Percentiles rank a stretch among this genome's conserved stretches.
phyloP scores from a whole-genome alignment of 2,113 vertebrate genomes.

The human (Homo sapiens) region DNA sequence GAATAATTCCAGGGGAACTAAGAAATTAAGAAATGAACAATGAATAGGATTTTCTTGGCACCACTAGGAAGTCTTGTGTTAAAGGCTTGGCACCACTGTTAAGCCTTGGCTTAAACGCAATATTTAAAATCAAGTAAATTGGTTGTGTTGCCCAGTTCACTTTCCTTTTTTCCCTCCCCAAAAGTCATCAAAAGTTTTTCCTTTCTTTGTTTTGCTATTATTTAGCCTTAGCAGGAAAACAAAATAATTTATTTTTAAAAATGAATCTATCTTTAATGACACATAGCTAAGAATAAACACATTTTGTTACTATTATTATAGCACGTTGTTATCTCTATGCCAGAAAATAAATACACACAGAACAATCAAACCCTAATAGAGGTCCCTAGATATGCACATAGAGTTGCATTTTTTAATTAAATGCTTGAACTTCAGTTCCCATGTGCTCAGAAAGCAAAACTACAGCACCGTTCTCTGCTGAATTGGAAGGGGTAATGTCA shows the following conservation, averaged over 20 bases:
- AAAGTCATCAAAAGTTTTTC: constrained; percentile 15
- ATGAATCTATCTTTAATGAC: not conserved
- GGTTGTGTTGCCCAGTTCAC: constrained; percentile 23
- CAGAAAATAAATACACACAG: not conserved
- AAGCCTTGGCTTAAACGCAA: constrained; percentile 29
- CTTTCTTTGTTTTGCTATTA: not conserved
- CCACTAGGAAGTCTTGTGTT: not conserved
- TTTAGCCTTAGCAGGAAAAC: not conserved
- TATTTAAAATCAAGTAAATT: constrained; percentile 51
- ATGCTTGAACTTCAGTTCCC: not conserved
- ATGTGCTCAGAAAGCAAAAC: not conserved
- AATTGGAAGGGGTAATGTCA: not conserved
- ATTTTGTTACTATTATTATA: not conserved
- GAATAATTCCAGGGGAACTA: constrained; percentile 46
- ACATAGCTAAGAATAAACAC: not conserved
- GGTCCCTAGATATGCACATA: not conserved
- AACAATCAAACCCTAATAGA: constrained; percentile 14
- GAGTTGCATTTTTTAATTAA: not conserved
- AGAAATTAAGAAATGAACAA: constrained; percentile 68
- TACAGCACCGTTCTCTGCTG: not conserved
- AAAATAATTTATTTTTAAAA: not conserved
- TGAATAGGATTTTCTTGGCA: constrained; percentile 55
- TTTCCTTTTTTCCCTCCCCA: not conserved
- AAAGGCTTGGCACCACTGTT: constrained; percentile 6
- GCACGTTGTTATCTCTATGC: not conserved